Conservation (phyloP, 2,888 invertebrate genomes). For the Ceratothoa steindachneri region DNA sequence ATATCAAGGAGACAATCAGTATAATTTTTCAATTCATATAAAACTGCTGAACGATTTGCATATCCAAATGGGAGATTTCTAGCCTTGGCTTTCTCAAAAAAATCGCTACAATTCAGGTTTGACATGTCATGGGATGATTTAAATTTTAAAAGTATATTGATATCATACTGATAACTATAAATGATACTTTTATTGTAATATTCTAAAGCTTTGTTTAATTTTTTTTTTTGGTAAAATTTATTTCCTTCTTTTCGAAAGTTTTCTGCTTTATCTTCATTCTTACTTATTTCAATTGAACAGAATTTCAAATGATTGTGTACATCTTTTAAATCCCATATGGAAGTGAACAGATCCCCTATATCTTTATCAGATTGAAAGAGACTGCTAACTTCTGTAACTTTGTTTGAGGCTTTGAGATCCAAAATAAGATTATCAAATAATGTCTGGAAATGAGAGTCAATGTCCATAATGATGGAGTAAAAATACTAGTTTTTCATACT, state of each 20-base stretch:
- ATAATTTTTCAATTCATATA: constrained; percentile 30
- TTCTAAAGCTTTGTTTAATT: constrained; percentile 26
- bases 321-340: not conserved
- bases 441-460: not conserved
- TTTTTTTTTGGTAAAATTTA: constrained; percentile 31
- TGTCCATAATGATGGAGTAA: not conserved
- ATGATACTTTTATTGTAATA: constrained; percentile 34
- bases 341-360: not conserved
- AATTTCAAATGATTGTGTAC: not conserved
- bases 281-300: not conserved
- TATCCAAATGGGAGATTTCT: constrained; percentile 27
- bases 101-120: not conserved
- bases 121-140: not conserved
- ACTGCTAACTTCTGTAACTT: not conserved
- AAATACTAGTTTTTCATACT: no score
- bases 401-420: not conserved
- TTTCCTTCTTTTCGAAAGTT: constrained; percentile 32
- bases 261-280: constrained; percentile 26
- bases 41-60: constrained; percentile 42
- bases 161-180: constrained; percentile 21
- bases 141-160: not conserved
- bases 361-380: not conserved
- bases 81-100: not conserved
- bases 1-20: constrained; percentile 30
- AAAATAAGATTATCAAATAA: not conserved